Evolutionary conservation across 2,797 vertebrate species (phyloP).

Genomic region (Cyclopterus lumpus): DNA sequence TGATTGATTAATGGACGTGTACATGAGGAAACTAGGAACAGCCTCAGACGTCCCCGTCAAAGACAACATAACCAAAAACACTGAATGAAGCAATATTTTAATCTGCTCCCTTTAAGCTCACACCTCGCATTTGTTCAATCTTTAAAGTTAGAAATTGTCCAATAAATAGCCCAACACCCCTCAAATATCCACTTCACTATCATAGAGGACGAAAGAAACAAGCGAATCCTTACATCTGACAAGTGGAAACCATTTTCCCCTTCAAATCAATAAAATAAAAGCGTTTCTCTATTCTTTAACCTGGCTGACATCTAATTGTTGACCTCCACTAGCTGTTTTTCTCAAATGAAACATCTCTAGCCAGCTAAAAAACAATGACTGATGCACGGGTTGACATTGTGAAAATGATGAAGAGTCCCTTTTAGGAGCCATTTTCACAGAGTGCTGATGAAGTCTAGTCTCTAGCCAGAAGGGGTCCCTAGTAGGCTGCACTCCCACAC

Average conservation of each 20-base stretch:
- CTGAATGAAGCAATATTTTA: no score
- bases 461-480: constrained; percentile 76
- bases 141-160: neutral
- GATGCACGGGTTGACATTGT: constrained; percentile 3
- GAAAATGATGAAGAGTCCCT: constrained; percentile 29
- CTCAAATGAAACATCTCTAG: neutral
- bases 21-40: no score
- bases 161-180: neutral
- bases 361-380: neutral
- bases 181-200: neutral
- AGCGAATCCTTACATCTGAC: neutral
- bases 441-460: constrained; percentile 41
- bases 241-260: neutral
- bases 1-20: neutral
- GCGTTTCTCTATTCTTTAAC: neutral
- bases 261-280: no score
- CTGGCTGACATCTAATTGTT: neutral
- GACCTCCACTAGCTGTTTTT: neutral
- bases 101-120: no score
- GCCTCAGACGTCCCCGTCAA: no score
- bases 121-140: no score
- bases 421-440: neutral
- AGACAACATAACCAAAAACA: no score
- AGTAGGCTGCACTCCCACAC: constrained; percentile 54
- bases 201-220: neutral